Conservation (phyloP, 2,888 invertebrate species). For the Noctuana brunneofusca region DNA sequence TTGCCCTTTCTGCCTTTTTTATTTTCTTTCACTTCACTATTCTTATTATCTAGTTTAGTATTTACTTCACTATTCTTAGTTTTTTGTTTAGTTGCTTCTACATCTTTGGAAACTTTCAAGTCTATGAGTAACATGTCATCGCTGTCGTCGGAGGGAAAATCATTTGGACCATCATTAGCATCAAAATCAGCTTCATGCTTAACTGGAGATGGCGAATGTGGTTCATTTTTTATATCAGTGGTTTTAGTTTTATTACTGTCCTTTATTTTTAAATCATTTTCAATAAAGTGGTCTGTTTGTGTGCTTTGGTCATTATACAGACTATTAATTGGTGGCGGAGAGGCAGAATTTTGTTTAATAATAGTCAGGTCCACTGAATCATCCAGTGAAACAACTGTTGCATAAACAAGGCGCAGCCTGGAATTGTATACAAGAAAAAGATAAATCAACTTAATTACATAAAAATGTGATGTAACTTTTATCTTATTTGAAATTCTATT, state of each 20-base stretch:
- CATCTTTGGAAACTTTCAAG: slow-evolving; percentile 51
- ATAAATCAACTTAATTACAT: not conserved
- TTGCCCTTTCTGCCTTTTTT: slow-evolving; percentile 5
- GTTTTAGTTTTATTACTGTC: not conserved
- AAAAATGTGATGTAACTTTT: not conserved
- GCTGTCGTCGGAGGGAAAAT: slow-evolving; percentile 59
- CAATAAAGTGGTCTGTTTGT: slow-evolving; percentile 11
- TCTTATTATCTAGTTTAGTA: not conserved
- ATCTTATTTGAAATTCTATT: not conserved
- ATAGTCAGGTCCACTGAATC: slow-evolving; percentile 55
- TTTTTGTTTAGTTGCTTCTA: not conserved
- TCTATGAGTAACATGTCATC: slow-evolving; percentile 60
- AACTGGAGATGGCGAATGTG: not conserved
- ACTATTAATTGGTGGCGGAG: slow-evolving; percentile 39
- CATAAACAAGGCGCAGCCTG: slow-evolving; percentile 45
- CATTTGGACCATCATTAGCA: slow-evolving; percentile 37
- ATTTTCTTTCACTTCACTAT: slow-evolving; percentile 9
- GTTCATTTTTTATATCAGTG: slow-evolving; percentile 2
- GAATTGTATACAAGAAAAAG: slow-evolving; percentile 39
- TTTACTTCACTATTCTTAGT: not conserved
- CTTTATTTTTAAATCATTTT: not conserved
- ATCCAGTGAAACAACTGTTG: slow-evolving; percentile 36
- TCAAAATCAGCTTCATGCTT: not conserved
- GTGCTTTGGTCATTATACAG: slow-evolving; percentile 22
- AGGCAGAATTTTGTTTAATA: slow-evolving; percentile 48